phyloP scores from a whole-genome alignment of 2,113 vertebrate genomes.

The Oncorhynchus tshawytscha region DNA sequence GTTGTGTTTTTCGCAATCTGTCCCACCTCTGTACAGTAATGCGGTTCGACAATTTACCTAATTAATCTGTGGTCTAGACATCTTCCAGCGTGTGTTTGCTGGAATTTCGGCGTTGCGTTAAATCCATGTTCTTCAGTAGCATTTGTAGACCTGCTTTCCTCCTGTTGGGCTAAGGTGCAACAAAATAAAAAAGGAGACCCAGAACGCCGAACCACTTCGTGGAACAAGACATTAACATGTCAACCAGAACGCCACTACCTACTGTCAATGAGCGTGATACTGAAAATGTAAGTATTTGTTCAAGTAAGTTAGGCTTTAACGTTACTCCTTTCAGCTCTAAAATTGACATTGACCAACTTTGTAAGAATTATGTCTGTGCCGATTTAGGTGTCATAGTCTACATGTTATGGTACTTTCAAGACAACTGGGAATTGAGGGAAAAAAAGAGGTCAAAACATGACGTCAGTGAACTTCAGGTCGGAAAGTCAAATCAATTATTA shows the following conservation, averaged over 20 bases:
- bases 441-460: no score
- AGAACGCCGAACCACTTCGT: constrained; percentile 21
- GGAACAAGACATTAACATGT: constrained; percentile 76
- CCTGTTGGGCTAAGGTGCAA: constrained; percentile 29
- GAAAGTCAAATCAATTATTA: no score
- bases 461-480: no score
- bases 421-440: no score
- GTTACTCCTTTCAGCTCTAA: not conserved
- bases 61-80: constrained; percentile 20
- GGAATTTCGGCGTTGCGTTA: constrained; percentile 20
- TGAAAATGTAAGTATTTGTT: constrained; percentile 88
- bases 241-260: constrained; percentile 90
- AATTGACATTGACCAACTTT: not conserved
- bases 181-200: constrained; percentile 19
- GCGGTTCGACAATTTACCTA: constrained; percentile 28
- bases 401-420: no score
- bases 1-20: constrained; percentile 20
- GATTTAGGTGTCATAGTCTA: no score
- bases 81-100: constrained; percentile 22
- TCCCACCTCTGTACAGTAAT: constrained; percentile 36
- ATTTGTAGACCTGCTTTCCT: constrained; percentile 27
- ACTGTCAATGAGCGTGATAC: constrained; percentile 93
- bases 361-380: not conserved
- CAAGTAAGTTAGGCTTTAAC: constrained; percentile 12
- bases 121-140: constrained; percentile 44